Evolutionary conservation across 2,113 vertebrate species (phyloP), one percentile per base, ranked within the genome.

Genomic region (Saguinus imperator): DNA sequence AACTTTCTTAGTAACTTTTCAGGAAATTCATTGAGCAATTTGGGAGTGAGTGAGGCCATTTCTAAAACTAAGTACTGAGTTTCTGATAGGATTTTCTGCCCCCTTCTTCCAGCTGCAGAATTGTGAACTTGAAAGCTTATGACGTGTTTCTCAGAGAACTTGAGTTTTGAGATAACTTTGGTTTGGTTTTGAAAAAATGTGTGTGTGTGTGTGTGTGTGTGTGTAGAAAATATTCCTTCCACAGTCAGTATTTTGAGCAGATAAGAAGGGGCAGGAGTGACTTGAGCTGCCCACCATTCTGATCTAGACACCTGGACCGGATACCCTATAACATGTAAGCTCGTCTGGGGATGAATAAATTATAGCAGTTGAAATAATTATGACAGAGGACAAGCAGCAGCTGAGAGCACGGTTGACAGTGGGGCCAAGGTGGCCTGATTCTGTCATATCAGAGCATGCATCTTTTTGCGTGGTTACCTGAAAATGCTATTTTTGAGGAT

Each of bases 301-400:
- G 92, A 82, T 83, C 61, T 64, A 18, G 52, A 91, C 70, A 48
- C 72, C 77, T 68, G 52, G 66, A 58, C 66, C 55, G 27, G 81
- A 70, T 94, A 86, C 79, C 76, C 76, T 64, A 81, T 92, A 73
- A 64, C n/a, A 70, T 93, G 76, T 50, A 61, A 58, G 50, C 64
- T 23, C 87, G 85, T 93, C 87, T 64, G 45, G n/a, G 68, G 84
- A 97, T 98, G 95, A 97, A 97, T 97, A 97, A 97, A 97, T 98
- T 90, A 98, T 98, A 89, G 95, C 87, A 79, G 95, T 61, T 96
- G 35, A 96, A 97, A 95, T 97, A 97, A 98, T 94, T 77, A 95
- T 90, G 95, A 95, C 23, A 32, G 66, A 90, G 43, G 13, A 70
- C 73, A 89, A 94, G 87, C 94, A 29, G 77, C 92, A 75, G 25